Evolutionary conservation across 2,113 vertebrate species (phyloP).

Genomic region (Xiphophorus hellerii): DNA sequence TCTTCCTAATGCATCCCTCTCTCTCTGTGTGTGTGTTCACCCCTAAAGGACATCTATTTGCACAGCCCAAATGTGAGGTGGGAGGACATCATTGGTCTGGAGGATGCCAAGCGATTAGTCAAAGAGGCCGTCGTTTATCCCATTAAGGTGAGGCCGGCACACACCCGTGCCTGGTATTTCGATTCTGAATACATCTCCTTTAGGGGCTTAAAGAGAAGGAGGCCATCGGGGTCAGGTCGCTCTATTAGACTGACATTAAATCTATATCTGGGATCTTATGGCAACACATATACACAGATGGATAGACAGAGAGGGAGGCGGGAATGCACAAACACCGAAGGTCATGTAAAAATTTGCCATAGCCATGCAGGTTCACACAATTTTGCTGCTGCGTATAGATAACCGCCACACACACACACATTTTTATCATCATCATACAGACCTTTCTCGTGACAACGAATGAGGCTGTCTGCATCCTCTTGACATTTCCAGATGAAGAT

Average conservation of each 20-base stretch:
- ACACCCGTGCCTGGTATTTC: slow-evolving; percentile 76
- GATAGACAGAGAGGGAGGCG: slow-evolving; percentile 33
- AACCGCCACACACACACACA: slow-evolving; percentile 16
- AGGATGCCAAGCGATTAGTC: slow-evolving; percentile 94
- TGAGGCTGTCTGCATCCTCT: slow-evolving; percentile 67
- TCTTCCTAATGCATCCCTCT: slow-evolving; percentile 22
- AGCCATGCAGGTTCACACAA: neutral
- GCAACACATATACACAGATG: slow-evolving; percentile 44
- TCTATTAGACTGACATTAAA: slow-evolving; percentile 81
- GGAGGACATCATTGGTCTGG: slow-evolving; percentile 94
- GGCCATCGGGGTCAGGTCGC: slow-evolving; percentile 59
- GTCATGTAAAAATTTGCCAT: slow-evolving; percentile 23
- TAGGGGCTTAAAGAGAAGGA: slow-evolving; percentile 69
- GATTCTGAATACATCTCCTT: slow-evolving; percentile 82
- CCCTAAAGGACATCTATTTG: slow-evolving; percentile 81
- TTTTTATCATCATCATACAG: slow-evolving; percentile 40
- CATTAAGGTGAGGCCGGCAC: slow-evolving; percentile 83
- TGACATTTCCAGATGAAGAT: slow-evolving; percentile 71
- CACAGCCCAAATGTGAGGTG: slow-evolving; percentile 92
- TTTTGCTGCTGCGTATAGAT: slow-evolving; percentile 19
- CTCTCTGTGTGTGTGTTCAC: slow-evolving; percentile 9
- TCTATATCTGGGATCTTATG: slow-evolving; percentile 79
- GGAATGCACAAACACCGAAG: slow-evolving; percentile 1
- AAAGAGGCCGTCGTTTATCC: slow-evolving; percentile 98
- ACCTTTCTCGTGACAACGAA: slow-evolving; percentile 67